phyloP scores from a whole-genome alignment of 1,140 invertebrate species.

The Polyergus mexicanus region DNA sequence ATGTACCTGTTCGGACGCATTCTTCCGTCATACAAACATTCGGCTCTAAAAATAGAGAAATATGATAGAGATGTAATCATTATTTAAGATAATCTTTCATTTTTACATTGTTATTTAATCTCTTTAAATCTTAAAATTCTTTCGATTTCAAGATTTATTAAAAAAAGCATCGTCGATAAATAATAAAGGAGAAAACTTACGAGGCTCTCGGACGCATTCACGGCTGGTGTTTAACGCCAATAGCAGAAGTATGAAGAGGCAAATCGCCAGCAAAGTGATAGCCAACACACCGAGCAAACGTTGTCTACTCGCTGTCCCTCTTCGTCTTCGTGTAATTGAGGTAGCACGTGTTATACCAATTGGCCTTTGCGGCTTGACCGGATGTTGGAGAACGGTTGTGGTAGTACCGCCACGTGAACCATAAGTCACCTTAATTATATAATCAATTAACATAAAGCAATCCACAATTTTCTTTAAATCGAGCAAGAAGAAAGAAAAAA shows the following conservation, averaged over 20 bases:
- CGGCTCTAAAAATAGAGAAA: conserved; percentile 84
- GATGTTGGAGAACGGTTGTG: conserved; percentile 76
- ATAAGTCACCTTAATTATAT: conserved; percentile 76
- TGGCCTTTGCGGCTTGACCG: conserved; percentile 68
- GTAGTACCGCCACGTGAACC: conserved; percentile 75
- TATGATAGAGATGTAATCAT: background rate
- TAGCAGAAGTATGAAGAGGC: conserved; percentile 80
- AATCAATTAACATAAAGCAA: background rate
- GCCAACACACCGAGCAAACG: conserved; percentile 80
- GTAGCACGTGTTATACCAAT: conserved; percentile 77
- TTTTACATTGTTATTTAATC: background rate
- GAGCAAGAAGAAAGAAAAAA: background rate
- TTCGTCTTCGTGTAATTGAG: conserved; percentile 79
- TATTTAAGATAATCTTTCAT: conserved; percentile 3
- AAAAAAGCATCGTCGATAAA: background rate
- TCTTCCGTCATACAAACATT: conserved; percentile 90
- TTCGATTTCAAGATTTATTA: background rate
- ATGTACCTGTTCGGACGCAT: conserved; percentile 90
- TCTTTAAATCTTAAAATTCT: background rate
- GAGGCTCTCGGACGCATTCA: conserved; percentile 76
- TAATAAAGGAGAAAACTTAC: conserved; percentile 74
- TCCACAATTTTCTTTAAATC: background rate
- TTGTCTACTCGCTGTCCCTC: conserved; percentile 78
- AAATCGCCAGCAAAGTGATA: conserved; percentile 78
- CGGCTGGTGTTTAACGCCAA: conserved; percentile 78